A percentile compares a stretch with the other conserved stretches of the same genome.
These are phyloP conservation scores for Enteromius unitaeniatus DNA, from an alignment of 2,797 vertebrate genomes.

Conservation along the genomic window DNA sequence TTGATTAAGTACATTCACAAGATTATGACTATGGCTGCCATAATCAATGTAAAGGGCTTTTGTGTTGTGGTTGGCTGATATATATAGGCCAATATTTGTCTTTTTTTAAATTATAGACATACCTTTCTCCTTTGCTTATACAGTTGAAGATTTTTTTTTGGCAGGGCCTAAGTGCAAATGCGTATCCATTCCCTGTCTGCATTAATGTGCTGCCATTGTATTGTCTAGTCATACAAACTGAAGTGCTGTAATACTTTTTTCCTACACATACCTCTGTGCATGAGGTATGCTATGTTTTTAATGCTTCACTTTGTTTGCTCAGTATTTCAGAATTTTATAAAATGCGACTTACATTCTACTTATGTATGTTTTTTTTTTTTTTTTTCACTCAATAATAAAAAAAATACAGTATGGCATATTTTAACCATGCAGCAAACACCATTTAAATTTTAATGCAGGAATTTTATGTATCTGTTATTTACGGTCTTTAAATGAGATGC, in stretches of 20 bases:
- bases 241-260: background rate
- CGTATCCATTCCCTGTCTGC: background rate
- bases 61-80: slow-evolving; percentile 4
- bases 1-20: background rate
- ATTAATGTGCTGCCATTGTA: background rate
- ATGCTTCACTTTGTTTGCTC: background rate
- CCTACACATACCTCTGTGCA: background rate
- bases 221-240: background rate
- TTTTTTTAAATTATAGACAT: background rate
- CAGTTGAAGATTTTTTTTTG: background rate
- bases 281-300: background rate
- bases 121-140: background rate
- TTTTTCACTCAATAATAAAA: background rate
- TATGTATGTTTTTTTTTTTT: no score
- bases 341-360: background rate
- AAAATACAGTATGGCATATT: background rate
- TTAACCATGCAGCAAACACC: background rate
- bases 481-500: background rate
- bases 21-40: background rate
- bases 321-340: background rate
- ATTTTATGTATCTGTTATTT: background rate
- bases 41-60: slow-evolving; percentile 1
- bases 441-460: background rate
- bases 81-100: background rate
- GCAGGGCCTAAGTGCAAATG: background rate